A percentile compares a stretch with the other conserved stretches of the same genome.
Conservation (phyloP, 2,888 invertebrate species). For the Taphrorychus bicolor region DNA sequence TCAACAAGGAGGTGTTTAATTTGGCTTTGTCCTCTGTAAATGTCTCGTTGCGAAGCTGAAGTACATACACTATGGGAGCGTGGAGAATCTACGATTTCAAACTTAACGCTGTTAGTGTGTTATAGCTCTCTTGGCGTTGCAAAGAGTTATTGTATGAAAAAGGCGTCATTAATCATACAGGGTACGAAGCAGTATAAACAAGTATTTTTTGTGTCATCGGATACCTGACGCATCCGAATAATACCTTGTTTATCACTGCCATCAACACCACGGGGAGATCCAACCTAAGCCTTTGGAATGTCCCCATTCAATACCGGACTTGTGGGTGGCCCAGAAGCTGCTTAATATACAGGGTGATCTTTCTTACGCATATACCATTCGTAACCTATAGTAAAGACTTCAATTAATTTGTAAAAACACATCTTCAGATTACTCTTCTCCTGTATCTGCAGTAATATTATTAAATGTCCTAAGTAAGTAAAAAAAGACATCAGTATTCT, state of each 20-base stretch:
- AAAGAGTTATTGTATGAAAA: slow-evolving; percentile 55
- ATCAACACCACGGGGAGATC: slow-evolving; percentile 60
- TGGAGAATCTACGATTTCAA: not conserved
- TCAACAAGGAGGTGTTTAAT: not conserved
- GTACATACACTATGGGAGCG: too few species aligned
- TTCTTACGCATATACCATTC: not conserved
- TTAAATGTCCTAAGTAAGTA: too few species aligned
- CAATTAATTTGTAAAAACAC: too few species aligned
- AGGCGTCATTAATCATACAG: slow-evolving; percentile 59
- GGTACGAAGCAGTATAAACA: slow-evolving; percentile 59
- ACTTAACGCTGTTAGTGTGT: not conserved
- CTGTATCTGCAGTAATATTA: too few species aligned
- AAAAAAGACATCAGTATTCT: not conserved
- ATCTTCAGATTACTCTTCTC: too few species aligned
- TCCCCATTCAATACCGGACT: slow-evolving; percentile 1
- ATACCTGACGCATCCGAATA: slow-evolving; percentile 61
- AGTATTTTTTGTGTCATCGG: slow-evolving; percentile 64
- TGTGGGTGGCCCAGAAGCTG: slow-evolving; percentile 7
- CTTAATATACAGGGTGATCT: not conserved
- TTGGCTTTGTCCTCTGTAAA: not conserved
- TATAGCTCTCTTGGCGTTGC: slow-evolving; percentile 26
- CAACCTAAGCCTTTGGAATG: slow-evolving; percentile 45
- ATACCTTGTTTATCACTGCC: slow-evolving; percentile 62
- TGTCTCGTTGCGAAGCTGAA: too few species aligned
- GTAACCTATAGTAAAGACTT: too few species aligned